Evolutionary conservation across 2,888 invertebrate genomes (phyloP), one percentile per base, ranked within the genome.

Genomic region (Caprella mutica): DNA sequence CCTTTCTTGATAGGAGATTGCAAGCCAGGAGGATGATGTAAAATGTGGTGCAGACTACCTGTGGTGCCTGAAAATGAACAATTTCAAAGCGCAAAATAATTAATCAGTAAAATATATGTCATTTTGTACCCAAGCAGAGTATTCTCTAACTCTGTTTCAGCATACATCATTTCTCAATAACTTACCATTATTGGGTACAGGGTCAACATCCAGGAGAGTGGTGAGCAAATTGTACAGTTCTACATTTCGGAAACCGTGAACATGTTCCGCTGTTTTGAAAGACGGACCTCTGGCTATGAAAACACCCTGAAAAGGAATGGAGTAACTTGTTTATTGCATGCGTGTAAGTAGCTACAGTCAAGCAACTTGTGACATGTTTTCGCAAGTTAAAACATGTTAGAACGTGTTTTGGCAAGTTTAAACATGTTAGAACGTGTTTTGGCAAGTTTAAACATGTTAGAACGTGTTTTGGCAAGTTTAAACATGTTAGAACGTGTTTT

Each of bases 161-260:
- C n/a, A n/a, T n/a, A n/a, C n/a, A 38, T 38, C 19, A 38, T 38
- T 38, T 21, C 21, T 43, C 19, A 14, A n/a, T 46, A 17, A 24
- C 54, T 40, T 26, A 64, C 64, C 64, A 38, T 60, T 64, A 24
- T 64, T 64, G 19, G 39, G 29, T 26, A 54, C 51, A 2, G 64
- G 60, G 3, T 8, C 46, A 33, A 60, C 39, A 5, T 39, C n/a
- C n/a, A 64, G n/a, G 5, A 64, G 24, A 4, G 40, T 26, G 35
- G 44, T 44, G 44, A 64, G 51, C n/a, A 64, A 30, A 35, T 64
- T 64, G 53, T 64, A 64, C 21, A 64, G 42, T 53, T 64, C 64
- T 14, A 60, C 54, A 33, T 64, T 64, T 24, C 60, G 39, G 54
- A 58, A 60, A n/a, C 58, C 56, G 2, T 44, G 30, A n/a, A 40